Evolutionary conservation across 2,888 invertebrate genomes (phyloP).

Genomic region (Heliconius hortense): DNA sequence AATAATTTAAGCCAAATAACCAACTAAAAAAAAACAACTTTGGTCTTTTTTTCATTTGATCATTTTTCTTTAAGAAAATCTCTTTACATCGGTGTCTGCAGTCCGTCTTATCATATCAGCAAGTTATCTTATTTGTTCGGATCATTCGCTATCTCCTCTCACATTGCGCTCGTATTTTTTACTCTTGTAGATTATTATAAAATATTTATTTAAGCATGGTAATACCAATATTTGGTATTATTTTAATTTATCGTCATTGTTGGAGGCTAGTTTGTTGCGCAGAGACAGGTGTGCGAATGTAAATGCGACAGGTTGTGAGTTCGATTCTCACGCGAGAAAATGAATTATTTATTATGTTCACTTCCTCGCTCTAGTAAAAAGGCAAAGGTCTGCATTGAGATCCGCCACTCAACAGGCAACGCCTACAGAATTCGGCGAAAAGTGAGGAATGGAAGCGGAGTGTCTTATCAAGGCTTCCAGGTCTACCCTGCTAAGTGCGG

Average conservation of each 20-base stretch:
- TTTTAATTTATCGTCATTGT: neutral
- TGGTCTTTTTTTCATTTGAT: neutral
- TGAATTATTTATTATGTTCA: too few relatives aligned
- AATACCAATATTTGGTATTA: neutral
- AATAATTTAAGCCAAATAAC: neutral
- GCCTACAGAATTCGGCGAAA: too few relatives aligned
- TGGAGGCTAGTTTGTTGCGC: too few relatives aligned
- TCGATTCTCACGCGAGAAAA: too few relatives aligned
- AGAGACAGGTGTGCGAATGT: too few relatives aligned
- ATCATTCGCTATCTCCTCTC: conserved; percentile 17
- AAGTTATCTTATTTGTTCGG: conserved; percentile 18
- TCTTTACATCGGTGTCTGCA: neutral
- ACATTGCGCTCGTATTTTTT: conserved; percentile 6
- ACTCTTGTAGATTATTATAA: neutral
- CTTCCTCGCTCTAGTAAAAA: too few relatives aligned
- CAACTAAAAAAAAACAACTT: neutral
- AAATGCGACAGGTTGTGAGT: too few relatives aligned
- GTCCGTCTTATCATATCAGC: conserved; percentile 11
- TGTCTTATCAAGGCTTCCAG: neutral
- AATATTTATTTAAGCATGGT: neutral
- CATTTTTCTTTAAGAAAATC: neutral
- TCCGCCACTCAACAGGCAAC: neutral
- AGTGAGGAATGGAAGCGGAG: neutral
- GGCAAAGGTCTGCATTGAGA: neutral
- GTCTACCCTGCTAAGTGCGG: neutral